Evolutionary conservation across 2,888 invertebrate species (phyloP), one percentile per base, ranked within the genome.

Genomic region (Gandaritis pyraliata): DNA sequence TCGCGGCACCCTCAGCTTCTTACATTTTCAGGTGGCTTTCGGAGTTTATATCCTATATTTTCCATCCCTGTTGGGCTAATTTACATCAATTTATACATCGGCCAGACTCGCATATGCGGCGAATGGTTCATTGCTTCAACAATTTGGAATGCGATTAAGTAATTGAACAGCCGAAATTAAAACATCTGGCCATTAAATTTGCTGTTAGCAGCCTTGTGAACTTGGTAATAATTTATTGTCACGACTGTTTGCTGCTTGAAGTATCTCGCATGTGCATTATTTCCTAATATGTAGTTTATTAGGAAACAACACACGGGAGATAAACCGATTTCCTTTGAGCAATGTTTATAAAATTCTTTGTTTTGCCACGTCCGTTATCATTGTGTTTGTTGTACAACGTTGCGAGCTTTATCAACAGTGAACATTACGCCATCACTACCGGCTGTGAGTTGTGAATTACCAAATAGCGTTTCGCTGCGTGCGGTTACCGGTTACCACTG

Each of bases 1-100:
- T 72, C 73, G 75, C 65, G 62, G 67, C 63, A 61, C 64, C 68
- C 69, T 65, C 69, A 65, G 69, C 75, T 75, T 69, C 82, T 76
- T 76, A 77, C 76, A 82, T 82, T 85, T 86, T 83, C 85, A 85
- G 83, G 80, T 83, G 78, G 77, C 74, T 72, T 68, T 64, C 62
- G 63, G 65, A 77, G 76, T 77, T 77, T 81, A 76, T 81, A 80
- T 75, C 72, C 68, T 76, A 81, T 83, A 80, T 81, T 78, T 80
- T 74, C 64, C 61, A 59, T 57, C 61, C 61, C 65, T 70, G 76
- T 83, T 80, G 80, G 73, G 75, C 73, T 80, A 77, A 84, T 84
- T 83, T 76, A 69, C 74, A 66, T 73, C 78, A 79, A 80, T 77
- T 82, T 78, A 70, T 78, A 72, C 75, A 71, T 65, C 61, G 73